Evolutionary conservation across 2,797 vertebrate genomes (phyloP), one percentile per base, ranked within the genome.

Genomic region (Parambassis ranga): DNA sequence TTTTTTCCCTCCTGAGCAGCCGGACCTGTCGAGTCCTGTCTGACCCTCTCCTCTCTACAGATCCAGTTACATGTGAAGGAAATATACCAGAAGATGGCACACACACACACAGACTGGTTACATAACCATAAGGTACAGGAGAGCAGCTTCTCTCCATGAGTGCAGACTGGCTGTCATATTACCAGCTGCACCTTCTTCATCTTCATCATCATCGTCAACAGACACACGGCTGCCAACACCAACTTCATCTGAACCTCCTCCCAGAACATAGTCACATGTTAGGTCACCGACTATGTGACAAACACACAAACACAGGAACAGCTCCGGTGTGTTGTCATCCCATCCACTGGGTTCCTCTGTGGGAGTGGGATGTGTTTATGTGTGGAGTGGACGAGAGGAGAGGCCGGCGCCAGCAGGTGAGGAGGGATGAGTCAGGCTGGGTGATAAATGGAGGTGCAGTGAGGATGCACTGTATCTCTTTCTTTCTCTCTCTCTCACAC

Each of bases 391-490:
- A 62, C 55, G 50, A 48, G 52, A 35, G 38, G 46, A 74, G 55
- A 36, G 7, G 64, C 26, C 71, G 78, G 81, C 55, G 65, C 23
- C 75, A 75, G 82, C 79, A 75, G 74, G 78, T 77, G 79, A 75
- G 52, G 64, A 71, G 37, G 48, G 55, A 65, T 71, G 75, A 79
- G 64, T 85, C 77, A 66, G 79, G 58, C 46, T 7, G 43, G 60
- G 57, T 83, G 81, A 84, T 70, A 26, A 70, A 86, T 67, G 63
- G 65, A 46, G 3, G 33, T 3, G 10, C 20, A 56, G 48, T 51
- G 61, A 37, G 50, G 59, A 58, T 10, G 53, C 16, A 41, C 52
- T 61, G 49, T 49, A 15, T 28, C 49, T 44, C 22, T 20, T 32
- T 27, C 41, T 3, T 13, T 13, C 10, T 5, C 7, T 35, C 42